Percentiles rank a stretch among this genome's conserved stretches.
Conservation (phyloP, 37 sponge, comb jelly and placozoan genomes). For the Theonella swinhoei region DNA sequence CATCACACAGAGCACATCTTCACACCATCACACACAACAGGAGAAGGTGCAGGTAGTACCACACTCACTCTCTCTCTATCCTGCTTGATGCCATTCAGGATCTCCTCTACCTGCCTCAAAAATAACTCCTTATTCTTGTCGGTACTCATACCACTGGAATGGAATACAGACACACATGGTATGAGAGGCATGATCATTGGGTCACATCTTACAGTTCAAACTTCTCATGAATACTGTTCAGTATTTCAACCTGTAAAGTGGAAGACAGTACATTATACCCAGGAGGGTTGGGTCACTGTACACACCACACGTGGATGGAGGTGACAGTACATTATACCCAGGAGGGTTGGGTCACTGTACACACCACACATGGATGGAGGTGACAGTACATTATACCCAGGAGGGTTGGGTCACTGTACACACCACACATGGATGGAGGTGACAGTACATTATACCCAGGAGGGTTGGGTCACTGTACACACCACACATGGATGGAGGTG, state of each 20-base stretch:
- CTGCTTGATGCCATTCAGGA: constrained; percentile 78
- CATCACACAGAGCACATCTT: neutral
- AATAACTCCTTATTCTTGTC: constrained; percentile 83
- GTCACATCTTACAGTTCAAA: constrained; percentile 82
- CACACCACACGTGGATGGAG: too few species aligned
- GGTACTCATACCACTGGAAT: constrained; percentile 70
- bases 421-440: too few species aligned
- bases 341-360: neutral
- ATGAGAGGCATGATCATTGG: neutral
- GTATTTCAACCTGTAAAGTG: constrained; percentile 55
- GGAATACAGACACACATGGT: neutral
- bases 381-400: neutral
- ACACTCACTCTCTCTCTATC: constrained; percentile 73
- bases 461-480: neutral
- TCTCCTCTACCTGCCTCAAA: constrained; percentile 86
- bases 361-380: too few species aligned
- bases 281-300: neutral
- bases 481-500: too few species aligned
- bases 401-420: neutral
- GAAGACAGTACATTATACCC: neutral
- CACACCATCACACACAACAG: neutral
- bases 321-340: neutral
- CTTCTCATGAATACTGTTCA: constrained; percentile 93
- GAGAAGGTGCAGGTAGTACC: neutral
- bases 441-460: neutral